These are phyloP conservation scores for Pantherophis guttatus DNA, from an alignment of 2,113 vertebrate species.

Conservation along the genomic window DNA sequence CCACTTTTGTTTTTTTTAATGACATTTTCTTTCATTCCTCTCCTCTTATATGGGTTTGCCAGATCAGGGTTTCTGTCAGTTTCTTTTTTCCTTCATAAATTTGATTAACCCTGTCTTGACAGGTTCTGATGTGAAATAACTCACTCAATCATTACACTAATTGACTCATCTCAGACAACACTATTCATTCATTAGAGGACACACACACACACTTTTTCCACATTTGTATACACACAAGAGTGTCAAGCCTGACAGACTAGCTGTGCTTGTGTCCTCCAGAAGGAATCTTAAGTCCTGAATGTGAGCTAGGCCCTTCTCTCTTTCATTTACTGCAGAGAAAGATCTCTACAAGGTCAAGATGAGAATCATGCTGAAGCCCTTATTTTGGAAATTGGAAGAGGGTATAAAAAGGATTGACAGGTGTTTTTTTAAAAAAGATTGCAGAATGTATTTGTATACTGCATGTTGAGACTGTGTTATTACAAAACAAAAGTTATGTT, in stretches of 20 bases:
- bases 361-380: background rate
- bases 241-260: background rate
- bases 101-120: background rate
- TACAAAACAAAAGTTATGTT: background rate
- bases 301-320: background rate
- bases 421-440: background rate
- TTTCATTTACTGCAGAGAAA: background rate
- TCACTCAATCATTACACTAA: background rate
- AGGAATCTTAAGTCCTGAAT: background rate
- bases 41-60: background rate
- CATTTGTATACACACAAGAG: background rate
- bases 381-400: background rate
- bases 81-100: background rate
- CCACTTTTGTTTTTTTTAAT: background rate
- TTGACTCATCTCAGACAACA: background rate
- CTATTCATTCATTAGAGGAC: background rate
- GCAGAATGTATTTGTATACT: background rate
- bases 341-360: too few species aligned
- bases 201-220: background rate
- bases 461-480: background rate
- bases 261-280: background rate
- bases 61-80: background rate
- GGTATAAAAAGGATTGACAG: background rate
- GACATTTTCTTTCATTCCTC: background rate
- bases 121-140: conserved; percentile 1